phyloP scores from a whole-genome alignment of 2,888 invertebrate species.

The Tolmerus cingulatus region DNA sequence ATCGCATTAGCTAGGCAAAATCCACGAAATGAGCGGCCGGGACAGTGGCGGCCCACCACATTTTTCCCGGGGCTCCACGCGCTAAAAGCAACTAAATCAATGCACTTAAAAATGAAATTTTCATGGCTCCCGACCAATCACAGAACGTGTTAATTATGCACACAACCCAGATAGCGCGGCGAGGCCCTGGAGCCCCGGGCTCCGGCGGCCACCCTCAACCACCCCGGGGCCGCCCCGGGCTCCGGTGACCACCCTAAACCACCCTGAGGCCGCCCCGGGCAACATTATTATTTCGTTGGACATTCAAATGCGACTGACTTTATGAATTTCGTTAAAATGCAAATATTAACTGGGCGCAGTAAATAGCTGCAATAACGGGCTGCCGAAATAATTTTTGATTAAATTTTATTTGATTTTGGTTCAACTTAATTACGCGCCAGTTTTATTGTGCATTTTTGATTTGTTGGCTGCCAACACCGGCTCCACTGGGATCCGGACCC shows the following conservation, averaged over 20 bases:
- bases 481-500: no score
- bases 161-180: neutral
- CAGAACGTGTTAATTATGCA: conserved; percentile 31
- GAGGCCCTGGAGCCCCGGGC: neutral
- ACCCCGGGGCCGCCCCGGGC: neutral
- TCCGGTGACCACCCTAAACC: neutral
- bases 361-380: conserved; percentile 25
- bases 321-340: conserved; percentile 39
- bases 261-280: neutral
- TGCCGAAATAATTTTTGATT: conserved; percentile 36
- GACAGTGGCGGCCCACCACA: neutral
- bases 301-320: conserved; percentile 36
- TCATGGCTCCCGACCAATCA: conserved; percentile 31
- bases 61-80: conserved; percentile 15
- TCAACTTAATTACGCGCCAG: conserved; percentile 41
- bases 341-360: conserved; percentile 27
- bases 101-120: conserved; percentile 34
- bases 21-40: conserved; percentile 22
- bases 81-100: conserved; percentile 38
- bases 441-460: conserved; percentile 43
- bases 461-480: neutral
- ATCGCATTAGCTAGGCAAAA: conserved; percentile 29
- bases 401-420: conserved; percentile 42
- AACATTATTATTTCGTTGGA: conserved; percentile 35
- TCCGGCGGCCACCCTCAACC: neutral